A percentile compares a stretch with the other conserved stretches of the same genome.
Conservation (phyloP, 2,113 vertebrate species). For the Perognathus longimembris region DNA sequence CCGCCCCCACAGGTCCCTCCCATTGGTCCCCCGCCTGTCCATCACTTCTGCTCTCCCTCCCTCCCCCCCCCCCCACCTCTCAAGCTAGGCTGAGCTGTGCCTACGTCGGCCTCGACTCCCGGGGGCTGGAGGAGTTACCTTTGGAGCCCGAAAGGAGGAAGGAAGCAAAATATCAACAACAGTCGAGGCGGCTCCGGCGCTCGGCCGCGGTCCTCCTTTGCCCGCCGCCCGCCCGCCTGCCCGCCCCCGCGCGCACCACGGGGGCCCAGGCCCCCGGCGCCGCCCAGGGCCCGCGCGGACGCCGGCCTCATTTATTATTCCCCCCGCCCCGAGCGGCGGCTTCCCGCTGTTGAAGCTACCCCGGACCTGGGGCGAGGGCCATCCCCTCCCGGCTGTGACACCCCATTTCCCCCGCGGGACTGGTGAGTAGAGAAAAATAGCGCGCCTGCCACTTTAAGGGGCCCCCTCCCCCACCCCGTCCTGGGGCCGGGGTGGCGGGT, state of each 20-base stretch:
- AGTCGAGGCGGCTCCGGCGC: conserved; percentile 71
- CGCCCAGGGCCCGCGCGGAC: conserved; percentile 80
- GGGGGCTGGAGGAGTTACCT: conserved; percentile 82
- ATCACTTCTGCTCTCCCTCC: conserved; percentile 45
- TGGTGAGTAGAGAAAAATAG: conserved; percentile 78
- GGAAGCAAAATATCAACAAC: conserved; percentile 85
- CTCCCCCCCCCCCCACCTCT: conserved; percentile 46
- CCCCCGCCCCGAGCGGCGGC: conserved; percentile 51
- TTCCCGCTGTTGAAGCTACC: conserved; percentile 58
- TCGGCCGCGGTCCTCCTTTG: conserved; percentile 54
- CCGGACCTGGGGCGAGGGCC: conserved; percentile 37
- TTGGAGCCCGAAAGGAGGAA: conserved; percentile 83
- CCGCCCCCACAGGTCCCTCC: background rate
- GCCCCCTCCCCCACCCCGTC: conserved; percentile 77
- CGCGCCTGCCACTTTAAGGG: conserved; percentile 78
- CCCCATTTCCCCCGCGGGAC: conserved; percentile 45
- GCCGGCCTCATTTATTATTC: conserved; percentile 67
- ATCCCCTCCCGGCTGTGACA: conserved; percentile 52
- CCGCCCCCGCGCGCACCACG: conserved; percentile 61
- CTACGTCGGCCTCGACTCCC: conserved; percentile 82
- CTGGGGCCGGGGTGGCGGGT: conserved; percentile 70
- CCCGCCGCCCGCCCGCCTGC: conserved; percentile 46
- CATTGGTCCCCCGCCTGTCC: conserved; percentile 69
- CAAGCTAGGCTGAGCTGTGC: conserved; percentile 83
- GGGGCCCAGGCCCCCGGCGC: conserved; percentile 77